phyloP scores from a whole-genome alignment of 2,888 invertebrate species.

The Drosophila fulvimacula region DNA sequence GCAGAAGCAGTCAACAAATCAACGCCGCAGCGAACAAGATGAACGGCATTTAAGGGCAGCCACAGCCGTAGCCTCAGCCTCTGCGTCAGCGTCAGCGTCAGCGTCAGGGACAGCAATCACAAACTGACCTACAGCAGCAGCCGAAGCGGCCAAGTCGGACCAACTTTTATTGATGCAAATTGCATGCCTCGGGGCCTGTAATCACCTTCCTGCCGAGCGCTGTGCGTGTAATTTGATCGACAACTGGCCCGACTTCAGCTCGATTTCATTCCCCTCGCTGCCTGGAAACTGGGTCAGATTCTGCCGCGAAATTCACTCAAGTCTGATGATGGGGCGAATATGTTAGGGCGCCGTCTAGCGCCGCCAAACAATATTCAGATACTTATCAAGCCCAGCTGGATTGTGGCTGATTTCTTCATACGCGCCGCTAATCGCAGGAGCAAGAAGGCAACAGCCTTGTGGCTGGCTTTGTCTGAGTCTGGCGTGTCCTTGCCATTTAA shows the following conservation, averaged over 20 bases:
- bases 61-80: slow-evolving; percentile 1
- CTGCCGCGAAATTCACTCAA: slow-evolving; percentile 61
- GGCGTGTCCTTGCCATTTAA: slow-evolving; percentile 68
- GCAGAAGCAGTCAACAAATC: slow-evolving; percentile 77
- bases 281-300: slow-evolving; percentile 68
- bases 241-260: slow-evolving; percentile 50
- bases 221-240: slow-evolving; percentile 77
- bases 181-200: slow-evolving; percentile 72
- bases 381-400: slow-evolving; percentile 16
- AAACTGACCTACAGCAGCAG: slow-evolving; percentile 75
- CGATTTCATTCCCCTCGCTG: slow-evolving; percentile 16
- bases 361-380: slow-evolving; percentile 35
- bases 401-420: slow-evolving; percentile 17
- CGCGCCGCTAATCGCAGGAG: slow-evolving; percentile 27
- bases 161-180: slow-evolving; percentile 78
- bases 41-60: slow-evolving; percentile 49
- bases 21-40: slow-evolving; percentile 60
- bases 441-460: slow-evolving; percentile 44
- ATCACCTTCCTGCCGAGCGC: slow-evolving; percentile 64
- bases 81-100: slow-evolving; percentile 4
- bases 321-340: slow-evolving; percentile 65
- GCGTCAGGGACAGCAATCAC: slow-evolving; percentile 33
- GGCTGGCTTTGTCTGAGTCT: slow-evolving; percentile 12
- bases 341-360: slow-evolving; percentile 60
- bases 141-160: slow-evolving; percentile 29